Evolutionary conservation across 2,113 vertebrate species (phyloP).

Genomic region (Athene noctua): DNA sequence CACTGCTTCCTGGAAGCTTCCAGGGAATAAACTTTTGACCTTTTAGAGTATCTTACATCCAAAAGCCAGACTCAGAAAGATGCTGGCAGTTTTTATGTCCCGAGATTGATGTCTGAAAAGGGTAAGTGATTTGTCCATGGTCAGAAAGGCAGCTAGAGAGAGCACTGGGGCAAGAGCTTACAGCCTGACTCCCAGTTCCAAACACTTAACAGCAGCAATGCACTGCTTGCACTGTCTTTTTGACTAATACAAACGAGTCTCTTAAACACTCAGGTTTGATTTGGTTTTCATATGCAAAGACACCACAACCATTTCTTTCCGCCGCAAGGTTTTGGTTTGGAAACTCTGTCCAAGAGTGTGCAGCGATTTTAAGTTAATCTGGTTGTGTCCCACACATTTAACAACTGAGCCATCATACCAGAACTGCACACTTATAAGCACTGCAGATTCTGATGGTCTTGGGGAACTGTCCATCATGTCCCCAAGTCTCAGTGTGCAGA

Average conservation of each 20-base stretch:
- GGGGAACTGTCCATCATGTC: background rate
- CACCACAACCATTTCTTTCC: background rate
- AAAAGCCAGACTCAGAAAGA: background rate
- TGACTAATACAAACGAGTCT: background rate
- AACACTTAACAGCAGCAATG: background rate
- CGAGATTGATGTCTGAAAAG: background rate
- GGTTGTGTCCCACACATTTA: background rate
- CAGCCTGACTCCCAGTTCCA: background rate
- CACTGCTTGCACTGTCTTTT: background rate
- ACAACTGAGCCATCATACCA: background rate
- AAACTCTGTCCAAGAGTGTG: background rate
- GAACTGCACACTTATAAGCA: background rate
- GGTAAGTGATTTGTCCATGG: background rate
- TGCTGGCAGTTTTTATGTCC: background rate
- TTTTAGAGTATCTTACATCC: background rate
- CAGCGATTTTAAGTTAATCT: background rate
- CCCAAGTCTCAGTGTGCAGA: background rate
- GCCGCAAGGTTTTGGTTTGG: background rate
- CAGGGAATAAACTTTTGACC: background rate
- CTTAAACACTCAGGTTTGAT: background rate
- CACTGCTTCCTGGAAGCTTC: background rate
- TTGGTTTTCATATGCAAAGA: background rate
- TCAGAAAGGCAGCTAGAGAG: background rate
- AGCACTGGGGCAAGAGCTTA: background rate
- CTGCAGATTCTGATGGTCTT: background rate